These are phyloP conservation scores for Tachysurus fulvidraco DNA, from an alignment of 2,113 vertebrate genomes.

Conservation along the genomic window DNA sequence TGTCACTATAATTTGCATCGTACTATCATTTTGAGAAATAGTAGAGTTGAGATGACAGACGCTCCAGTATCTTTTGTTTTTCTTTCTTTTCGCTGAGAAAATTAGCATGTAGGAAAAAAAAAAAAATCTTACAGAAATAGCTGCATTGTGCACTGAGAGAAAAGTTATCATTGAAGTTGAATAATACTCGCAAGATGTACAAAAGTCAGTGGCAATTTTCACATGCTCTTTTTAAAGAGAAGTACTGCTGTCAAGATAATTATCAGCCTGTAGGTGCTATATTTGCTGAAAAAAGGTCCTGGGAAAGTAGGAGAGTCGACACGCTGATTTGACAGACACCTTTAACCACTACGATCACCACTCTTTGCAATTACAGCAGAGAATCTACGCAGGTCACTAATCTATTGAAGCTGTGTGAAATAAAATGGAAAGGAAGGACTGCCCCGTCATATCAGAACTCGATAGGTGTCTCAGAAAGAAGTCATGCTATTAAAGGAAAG, in stretches of 20 bases:
- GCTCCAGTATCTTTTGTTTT: slow-evolving; percentile 62
- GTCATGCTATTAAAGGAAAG: neutral
- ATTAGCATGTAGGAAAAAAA: slow-evolving; percentile 45
- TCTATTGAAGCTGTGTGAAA: slow-evolving; percentile 19
- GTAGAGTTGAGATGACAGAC: slow-evolving; percentile 44
- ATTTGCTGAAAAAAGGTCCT: slow-evolving; percentile 51
- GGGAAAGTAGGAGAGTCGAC: slow-evolving; percentile 40
- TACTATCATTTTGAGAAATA: slow-evolving; percentile 21
- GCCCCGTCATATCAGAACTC: neutral
- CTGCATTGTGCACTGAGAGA: slow-evolving; percentile 3
- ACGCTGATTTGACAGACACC: slow-evolving; percentile 37
- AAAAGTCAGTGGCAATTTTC: neutral
- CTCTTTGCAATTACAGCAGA: slow-evolving; percentile 46
- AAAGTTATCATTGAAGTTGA: slow-evolving; percentile 28
- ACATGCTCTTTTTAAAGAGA: slow-evolving; percentile 13
- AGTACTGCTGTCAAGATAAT: slow-evolving; percentile 52
- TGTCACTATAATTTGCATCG: slow-evolving; percentile 22
- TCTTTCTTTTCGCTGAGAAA: slow-evolving; percentile 44
- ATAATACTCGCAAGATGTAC: neutral
- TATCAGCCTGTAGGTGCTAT: slow-evolving; percentile 47
- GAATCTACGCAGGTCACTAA: slow-evolving; percentile 48
- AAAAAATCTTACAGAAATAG: neutral
- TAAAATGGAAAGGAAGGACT: neutral
- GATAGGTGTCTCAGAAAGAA: neutral
- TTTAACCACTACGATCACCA: slow-evolving; percentile 38